Evolutionary conservation across 2,797 vertebrate species (phyloP), one percentile per base, ranked within the genome.

Genomic region (Cyclopterus lumpus): DNA sequence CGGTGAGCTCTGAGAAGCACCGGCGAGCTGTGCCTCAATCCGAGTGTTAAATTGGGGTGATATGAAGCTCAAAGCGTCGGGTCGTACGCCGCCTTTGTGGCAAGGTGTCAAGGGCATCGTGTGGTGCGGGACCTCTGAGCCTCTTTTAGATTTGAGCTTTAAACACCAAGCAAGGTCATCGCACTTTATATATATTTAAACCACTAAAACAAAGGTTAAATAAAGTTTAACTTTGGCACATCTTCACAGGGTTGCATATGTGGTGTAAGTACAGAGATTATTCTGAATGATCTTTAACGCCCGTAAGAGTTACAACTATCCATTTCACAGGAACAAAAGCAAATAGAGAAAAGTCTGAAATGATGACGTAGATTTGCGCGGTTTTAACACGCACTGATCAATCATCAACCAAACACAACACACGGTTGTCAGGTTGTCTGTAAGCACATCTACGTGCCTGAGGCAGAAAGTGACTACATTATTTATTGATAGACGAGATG

Each of bases 31-130:
- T 72, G 81, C 84, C 75, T 91, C 86, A 89, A 94, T 86, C 92
- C 88, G 79, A 89, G 90, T 93, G 92, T 93, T 91, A 94, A 94
- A 95, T 94, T 92, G 81, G 86, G 83, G 57, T 75, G 84, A 89
- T 85, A 80, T 75, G 65, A 75, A 80, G 81, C n/a, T 24, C 49
- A 79, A 80, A 68, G 66, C 1, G 9, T 80, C 38, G 4, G 46
- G 79, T 49, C 78, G 82, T 78, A 70, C 20, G 71, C 61, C 70
- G 69, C 26, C 20, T 62, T 55, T 67, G 67, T 64, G 71, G 67
- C 48, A 8, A 75, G 60, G 73, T 69, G 59, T 79, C 26, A 42
- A 38, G 57, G 79, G 71, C 70, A 51, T 20, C 28, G 53, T 44
- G 72, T 62, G 73, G 69, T 64, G 60, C 48, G 49, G 66, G 65